Base-by-base conservation (phyloP, 23 tunicate genomes). In the Trididemnum clinides region DNA sequence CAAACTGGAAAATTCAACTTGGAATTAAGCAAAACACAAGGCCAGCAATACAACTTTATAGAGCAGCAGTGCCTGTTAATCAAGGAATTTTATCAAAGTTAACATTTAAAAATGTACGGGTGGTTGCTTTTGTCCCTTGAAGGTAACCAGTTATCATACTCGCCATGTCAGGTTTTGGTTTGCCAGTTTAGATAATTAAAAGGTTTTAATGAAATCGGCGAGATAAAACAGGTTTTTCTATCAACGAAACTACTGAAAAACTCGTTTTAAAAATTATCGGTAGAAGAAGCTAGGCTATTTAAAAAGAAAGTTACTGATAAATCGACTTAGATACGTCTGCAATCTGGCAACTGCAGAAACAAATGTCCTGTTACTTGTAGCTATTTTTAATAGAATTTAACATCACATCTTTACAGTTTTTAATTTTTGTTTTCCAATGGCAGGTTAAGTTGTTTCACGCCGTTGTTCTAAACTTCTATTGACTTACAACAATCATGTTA, bases 21-120 rank as follows among this genome's bases (percentile, higher is more conserved):
- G 4, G 69, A 19, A 62, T 22, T 19, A 62, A 62, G n/a, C 25
- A 62, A 22, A 62, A 62, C 27, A 62, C 69, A 62, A 62, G 25
- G 69, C 69, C 69, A 62, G n/a, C 69, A 62, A 62, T 19, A 62
- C 25, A 62, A n/a, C 69, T 62, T 62, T n/a, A 12, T 62, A 6
- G 6, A 12, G n/a, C n/a, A 62, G 6, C 27, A 25, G 23, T 12
- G 27, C 69, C 69, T 19, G 69, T 62, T 6, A 62, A 25, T 25
- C 69, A 62, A 62, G 69, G 27, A 12, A 62, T 62, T 62, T 62
- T 25, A 19, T 62, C 69, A 62, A 62, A 62, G 6, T 25, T 62
- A 25, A 25, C 15, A 5, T 6, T 62, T 4, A 25, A 62, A 62
- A 62, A 62, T 62, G n/a, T 62, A 25, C 69, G 69, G 6, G 27